Percentiles rank a stretch among this genome's conserved stretches.
Conservation (phyloP, 2,888 invertebrate genomes). For the Oegoconia quadripuncta region DNA sequence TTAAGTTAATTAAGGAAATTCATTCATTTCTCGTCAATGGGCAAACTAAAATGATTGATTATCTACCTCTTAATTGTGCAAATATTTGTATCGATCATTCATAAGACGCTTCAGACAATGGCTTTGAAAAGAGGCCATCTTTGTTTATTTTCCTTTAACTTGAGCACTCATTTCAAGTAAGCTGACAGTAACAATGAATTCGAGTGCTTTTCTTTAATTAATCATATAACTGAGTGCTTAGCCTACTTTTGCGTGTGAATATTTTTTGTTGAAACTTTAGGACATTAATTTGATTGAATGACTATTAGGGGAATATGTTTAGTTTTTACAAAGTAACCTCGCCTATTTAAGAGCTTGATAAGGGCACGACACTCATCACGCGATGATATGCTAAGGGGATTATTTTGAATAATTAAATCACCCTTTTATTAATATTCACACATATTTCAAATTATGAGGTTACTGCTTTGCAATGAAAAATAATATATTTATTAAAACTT, state of each 20-base stretch:
- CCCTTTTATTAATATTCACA: slow-evolving; percentile 41
- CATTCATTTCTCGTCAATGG: slow-evolving; percentile 18
- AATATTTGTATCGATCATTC: slow-evolving; percentile 54
- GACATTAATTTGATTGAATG: slow-evolving; percentile 10
- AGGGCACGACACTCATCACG: no score
- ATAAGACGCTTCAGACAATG: slow-evolving; percentile 28
- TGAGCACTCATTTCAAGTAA: not conserved
- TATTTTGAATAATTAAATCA: slow-evolving; percentile 60
- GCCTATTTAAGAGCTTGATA: no score
- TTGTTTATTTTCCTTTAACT: slow-evolving; percentile 25
- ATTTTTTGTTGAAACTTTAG: slow-evolving; percentile 19
- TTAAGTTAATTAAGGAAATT: slow-evolving; percentile 9
- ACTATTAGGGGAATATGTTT: slow-evolving; percentile 4
- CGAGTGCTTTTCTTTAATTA: slow-evolving; percentile 55
- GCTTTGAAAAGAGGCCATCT: slow-evolving; percentile 24
- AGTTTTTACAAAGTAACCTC: not conserved
- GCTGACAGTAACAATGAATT: slow-evolving; percentile 23
- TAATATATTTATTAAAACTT: slow-evolving; percentile 12
- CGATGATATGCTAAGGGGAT: slow-evolving; percentile 49
- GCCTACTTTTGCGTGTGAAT: slow-evolving; percentile 10
- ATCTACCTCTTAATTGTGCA: slow-evolving; percentile 47
- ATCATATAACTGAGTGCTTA: slow-evolving; percentile 15
- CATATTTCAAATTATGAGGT: slow-evolving; percentile 24
- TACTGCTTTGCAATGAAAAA: slow-evolving; percentile 7
- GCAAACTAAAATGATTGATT: slow-evolving; percentile 59